Base-by-base conservation (phyloP, 1,140 invertebrate genomes). In the Hypsibius dujardini region DNA sequence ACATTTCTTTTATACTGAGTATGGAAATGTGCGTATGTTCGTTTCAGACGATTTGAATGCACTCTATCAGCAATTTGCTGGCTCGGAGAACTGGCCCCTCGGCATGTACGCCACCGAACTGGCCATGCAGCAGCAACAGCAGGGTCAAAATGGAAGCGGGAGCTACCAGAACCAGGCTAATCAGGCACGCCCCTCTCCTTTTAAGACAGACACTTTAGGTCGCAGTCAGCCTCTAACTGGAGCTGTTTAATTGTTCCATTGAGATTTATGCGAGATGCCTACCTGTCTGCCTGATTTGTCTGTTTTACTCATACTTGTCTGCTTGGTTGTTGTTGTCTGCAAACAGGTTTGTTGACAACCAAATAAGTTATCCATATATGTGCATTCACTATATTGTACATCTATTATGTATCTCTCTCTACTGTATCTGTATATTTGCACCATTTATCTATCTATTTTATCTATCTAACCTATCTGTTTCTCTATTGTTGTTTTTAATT, bases 71-170 rank as follows among this genome's bases (percentile, higher is more conserved):
- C n/a, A 56, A 7, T 56, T 7, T n/a, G 7, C 50, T 7, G 50
- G 50, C 50, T 56, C 50, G 50, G 50, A 56, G 50, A 56, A 56
- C 50, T 56, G 50, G 50, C 50, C 50, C 7, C 50, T 56, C 7
- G 50, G 50, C 7, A 7, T 56, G 50, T 56, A 56, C 50, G 50
- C 7, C 50, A n/a, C 7, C 50, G 7, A 12, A 7, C n/a, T n/a
- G 7, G 50, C 7, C n/a, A 12, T 56, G n/a, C 50, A 56, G n/a
- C 50, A 56, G n/a, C 7, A n/a, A 7, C 50, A 56, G 50, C 7
- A 12, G 7, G n/a, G n/a, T 56, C 7, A n/a, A 56, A n/a, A 7
- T 56, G 50, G 28, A 28, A 28, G 28, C 28, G 28, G 28, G 28
- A 28, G 28, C 28, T 28, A 28, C 28, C 28, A 28, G 28, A 28